Base-by-base conservation (phyloP, 2,113 vertebrate species). In the Chaetura pelagica region DNA sequence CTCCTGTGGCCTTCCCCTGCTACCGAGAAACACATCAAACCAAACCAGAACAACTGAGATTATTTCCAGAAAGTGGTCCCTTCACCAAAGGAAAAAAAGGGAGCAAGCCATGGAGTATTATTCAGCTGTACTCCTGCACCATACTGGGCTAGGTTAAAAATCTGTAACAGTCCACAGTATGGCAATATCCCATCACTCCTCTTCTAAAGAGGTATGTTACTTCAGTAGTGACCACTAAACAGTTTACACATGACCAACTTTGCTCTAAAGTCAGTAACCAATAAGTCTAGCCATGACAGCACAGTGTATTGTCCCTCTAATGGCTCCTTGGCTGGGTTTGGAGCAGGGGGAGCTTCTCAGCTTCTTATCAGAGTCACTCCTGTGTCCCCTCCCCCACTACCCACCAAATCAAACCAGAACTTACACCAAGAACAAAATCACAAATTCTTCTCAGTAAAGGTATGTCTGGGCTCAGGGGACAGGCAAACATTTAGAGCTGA, bases 401-500 rank as follows among this genome's bases (percentile, higher is more conserved):
- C 38, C 38, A 38, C 38, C 38, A 38, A 38, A 38, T 38, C 38
- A 38, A 38, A 10, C 38, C 38, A 38, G 38, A 38, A 38, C 38
- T 38, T 38, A 38, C 38, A 76, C n/a, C 9, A 49, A 57, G 30
- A 61, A 40, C 3, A 73, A 90, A 87, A 40, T 20, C 38, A 68
- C 15, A 72, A 64, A 64, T 94, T 85, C 61, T 82, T 85, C 75
- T 83, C 20, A 34, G 35, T 15, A 80, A 30, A 17, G 7, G 2
- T 80, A 76, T 46, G 27, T 83, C 22, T 79, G 78, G 40, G 15
- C 35, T 90, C 18, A 93, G 82, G 78, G 0, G 3, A 91, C 59
- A 91, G 74, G 64, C 42, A 83, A 87, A 82, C 26, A 21, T 89
- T 84, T 95, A 75, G 48, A 89, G 35, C 44, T 91, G 82, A 79